A percentile compares a stretch with the other conserved stretches of the same genome.
phyloP scores from a whole-genome alignment of 2,797 vertebrate genomes.

The Pipistrellus nathusii region DNA sequence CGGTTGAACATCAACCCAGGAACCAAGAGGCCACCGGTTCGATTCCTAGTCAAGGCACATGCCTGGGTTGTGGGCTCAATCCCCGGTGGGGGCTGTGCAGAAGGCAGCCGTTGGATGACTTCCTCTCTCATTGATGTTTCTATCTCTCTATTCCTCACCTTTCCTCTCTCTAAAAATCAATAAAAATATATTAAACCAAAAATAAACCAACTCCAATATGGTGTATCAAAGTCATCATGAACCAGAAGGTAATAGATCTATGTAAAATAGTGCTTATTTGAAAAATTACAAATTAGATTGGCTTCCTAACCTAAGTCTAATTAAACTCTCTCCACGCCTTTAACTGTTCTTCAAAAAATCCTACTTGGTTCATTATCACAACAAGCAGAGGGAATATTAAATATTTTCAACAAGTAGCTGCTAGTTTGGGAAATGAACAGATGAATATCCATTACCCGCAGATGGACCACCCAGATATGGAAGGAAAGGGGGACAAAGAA shows the following conservation, averaged over 20 bases:
- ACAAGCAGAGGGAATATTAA: conserved; percentile 24
- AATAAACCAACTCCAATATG: conserved; percentile 19
- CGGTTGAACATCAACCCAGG: too few relatives aligned
- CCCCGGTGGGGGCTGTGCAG: too few relatives aligned
- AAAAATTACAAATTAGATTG: conserved; percentile 33
- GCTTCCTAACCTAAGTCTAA: background rate
- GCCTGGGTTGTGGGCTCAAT: too few relatives aligned
- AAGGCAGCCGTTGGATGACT: too few relatives aligned
- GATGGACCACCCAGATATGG: background rate
- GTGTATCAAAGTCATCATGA: conserved; percentile 7
- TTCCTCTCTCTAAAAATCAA: too few relatives aligned
- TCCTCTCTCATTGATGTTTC: too few relatives aligned
- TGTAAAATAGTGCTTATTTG: background rate
- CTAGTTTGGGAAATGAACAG: conserved; percentile 2
- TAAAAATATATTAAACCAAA: too few relatives aligned
- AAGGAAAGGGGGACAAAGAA: background rate
- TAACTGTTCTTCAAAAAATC: conserved; percentile 40
- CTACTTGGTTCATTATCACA: background rate
- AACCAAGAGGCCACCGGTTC: too few relatives aligned
- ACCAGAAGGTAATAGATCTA: background rate
- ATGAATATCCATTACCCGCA: background rate
- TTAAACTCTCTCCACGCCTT: background rate
- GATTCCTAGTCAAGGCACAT: too few relatives aligned
- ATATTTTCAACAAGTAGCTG: conserved; percentile 39
- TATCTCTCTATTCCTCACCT: too few relatives aligned